These are phyloP conservation scores for Macropodus opercularis DNA, from an alignment of 2,797 vertebrate genomes.

Conservation along the genomic window DNA sequence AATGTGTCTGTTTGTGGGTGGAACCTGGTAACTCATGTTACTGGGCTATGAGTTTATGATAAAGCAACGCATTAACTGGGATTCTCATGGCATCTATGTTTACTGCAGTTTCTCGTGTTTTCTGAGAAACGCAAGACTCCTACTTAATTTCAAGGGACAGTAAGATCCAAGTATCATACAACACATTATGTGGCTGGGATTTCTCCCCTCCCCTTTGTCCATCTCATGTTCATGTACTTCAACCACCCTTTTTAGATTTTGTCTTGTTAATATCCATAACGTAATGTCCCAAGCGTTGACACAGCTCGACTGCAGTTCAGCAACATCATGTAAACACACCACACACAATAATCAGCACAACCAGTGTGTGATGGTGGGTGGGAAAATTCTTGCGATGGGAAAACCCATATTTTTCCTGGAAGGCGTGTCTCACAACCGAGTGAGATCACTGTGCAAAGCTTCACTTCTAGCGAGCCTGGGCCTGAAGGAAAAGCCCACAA, in stretches of 20 bases:
- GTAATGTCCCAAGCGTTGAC: neutral
- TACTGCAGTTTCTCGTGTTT: constrained; percentile 17
- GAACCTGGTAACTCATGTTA: constrained; percentile 5
- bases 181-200: neutral
- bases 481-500: constrained; percentile 50
- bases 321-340: constrained; percentile 31
- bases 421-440: constrained; percentile 51
- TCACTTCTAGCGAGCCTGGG: constrained; percentile 40
- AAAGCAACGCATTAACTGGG: constrained; percentile 11
- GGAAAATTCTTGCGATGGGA: constrained; percentile 58
- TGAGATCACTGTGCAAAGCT: constrained; percentile 49
- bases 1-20: constrained; percentile 29
- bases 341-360: constrained; percentile 25
- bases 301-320: constrained; percentile 9
- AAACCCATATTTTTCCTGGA: constrained; percentile 61
- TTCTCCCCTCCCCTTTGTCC: neutral
- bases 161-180: neutral
- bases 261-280: neutral
- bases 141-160: neutral
- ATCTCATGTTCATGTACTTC: neutral
- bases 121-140: constrained; percentile 8
- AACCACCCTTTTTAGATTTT: neutral
- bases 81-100: constrained; percentile 12
- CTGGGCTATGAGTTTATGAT: constrained; percentile 15
- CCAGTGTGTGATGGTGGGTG: constrained; percentile 17